These are phyloP conservation scores for Aix galericulata DNA, from an alignment of 2,113 vertebrate species.

Conservation along the genomic window DNA sequence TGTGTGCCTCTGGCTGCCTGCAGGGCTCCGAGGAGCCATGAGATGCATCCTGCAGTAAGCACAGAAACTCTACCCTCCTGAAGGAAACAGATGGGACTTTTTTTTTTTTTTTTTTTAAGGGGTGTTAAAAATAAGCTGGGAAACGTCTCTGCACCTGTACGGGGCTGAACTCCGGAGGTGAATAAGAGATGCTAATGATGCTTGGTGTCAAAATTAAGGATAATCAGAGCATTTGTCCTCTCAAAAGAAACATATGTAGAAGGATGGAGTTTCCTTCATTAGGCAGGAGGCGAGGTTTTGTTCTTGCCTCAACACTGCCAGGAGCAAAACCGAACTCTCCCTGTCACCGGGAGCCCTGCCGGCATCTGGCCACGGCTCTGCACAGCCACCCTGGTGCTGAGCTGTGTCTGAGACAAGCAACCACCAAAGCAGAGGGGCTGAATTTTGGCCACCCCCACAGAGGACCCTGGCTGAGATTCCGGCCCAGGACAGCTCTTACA, in stretches of 20 bases:
- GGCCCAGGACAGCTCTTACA: neutral
- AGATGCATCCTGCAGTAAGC: neutral
- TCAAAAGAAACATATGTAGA: neutral
- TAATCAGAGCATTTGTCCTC: neutral
- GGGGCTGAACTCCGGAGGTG: neutral
- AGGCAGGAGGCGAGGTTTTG: neutral
- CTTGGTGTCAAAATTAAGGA: neutral
- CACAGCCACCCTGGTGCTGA: neutral
- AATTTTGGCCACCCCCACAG: neutral
- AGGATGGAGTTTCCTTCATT: neutral
- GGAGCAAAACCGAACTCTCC: neutral
- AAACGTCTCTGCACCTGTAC: constrained; percentile 5
- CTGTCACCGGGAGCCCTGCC: neutral
- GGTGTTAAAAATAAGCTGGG: neutral
- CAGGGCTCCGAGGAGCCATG: neutral
- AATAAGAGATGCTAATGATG: neutral
- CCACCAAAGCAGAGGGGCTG: neutral
- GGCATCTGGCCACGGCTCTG: neutral
- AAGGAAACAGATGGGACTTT: constrained; percentile 32
- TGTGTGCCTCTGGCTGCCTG: neutral
- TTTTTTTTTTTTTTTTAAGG: neutral
- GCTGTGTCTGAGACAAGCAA: neutral
- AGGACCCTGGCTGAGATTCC: neutral
- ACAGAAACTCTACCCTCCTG: constrained; percentile 29
- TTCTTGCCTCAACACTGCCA: neutral